Evolutionary conservation across 1,140 invertebrate genomes (phyloP).

Genomic region (Brachystomella parvula): DNA sequence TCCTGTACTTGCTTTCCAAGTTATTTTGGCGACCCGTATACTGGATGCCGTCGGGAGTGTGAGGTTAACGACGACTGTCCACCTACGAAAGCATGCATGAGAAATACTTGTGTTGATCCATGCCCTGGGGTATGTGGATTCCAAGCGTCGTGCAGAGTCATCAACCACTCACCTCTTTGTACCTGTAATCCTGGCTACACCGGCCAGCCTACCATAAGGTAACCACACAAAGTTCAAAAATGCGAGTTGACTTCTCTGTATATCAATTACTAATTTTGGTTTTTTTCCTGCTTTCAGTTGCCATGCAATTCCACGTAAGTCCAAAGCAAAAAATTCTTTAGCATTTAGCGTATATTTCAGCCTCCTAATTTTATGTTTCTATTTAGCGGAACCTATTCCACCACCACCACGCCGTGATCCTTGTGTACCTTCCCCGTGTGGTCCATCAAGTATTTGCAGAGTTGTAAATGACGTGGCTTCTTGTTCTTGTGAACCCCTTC

Average conservation of each 20-base stretch:
- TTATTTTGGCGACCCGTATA: slow-evolving; percentile 60
- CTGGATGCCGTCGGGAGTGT: slow-evolving; percentile 58
- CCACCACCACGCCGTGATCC: too few relatives aligned
- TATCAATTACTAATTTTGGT: too few relatives aligned
- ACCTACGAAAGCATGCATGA: slow-evolving; percentile 54
- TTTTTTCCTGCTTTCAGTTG: too few relatives aligned
- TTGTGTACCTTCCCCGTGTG: slow-evolving; percentile 41
- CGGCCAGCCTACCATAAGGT: background rate
- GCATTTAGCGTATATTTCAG: too few relatives aligned
- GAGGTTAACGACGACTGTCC: slow-evolving; percentile 59
- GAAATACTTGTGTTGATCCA: slow-evolving; percentile 54
- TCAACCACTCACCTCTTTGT: slow-evolving; percentile 24
- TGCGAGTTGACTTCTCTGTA: too few relatives aligned
- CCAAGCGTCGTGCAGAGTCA: slow-evolving; percentile 41
- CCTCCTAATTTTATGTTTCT: too few relatives aligned
- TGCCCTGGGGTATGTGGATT: slow-evolving; percentile 27
- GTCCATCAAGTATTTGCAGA: slow-evolving; percentile 41
- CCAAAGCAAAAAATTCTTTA: too few relatives aligned
- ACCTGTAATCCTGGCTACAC: background rate
- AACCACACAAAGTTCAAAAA: too few relatives aligned
- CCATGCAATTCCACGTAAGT: too few relatives aligned
- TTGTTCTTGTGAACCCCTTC: slow-evolving; percentile 38
- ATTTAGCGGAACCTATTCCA: too few relatives aligned
- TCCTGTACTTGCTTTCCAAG: slow-evolving; percentile 70
- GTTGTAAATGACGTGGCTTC: slow-evolving; percentile 30